Evolutionary conservation across 2,888 invertebrate species (phyloP), one percentile per base, ranked within the genome.

Genomic region (Sussaba pulchella): DNA sequence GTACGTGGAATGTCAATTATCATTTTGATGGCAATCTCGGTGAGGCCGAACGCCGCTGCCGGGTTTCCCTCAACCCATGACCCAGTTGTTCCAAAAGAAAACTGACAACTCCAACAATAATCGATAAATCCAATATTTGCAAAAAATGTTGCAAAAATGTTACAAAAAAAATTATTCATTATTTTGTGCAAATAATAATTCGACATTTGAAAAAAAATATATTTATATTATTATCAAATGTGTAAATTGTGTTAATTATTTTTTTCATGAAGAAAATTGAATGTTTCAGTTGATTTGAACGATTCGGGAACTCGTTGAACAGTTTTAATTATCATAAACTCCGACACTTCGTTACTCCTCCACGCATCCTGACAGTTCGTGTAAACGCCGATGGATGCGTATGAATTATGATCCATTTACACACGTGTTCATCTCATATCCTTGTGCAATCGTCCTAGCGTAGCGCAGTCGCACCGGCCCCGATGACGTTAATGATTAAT

Each of bases 1-100:
- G 70, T 59, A 17, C 52, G 63, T 12, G 26, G 76, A 80, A 80
- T 80, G 66, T 67, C 61, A 75, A 80, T 76, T 71, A 41, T 52
- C 43, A 64, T 67, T 73, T 66, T 45, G 59, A 66, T 39, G 59
- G 45, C 39, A 39, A 43, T 66, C 26, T 54, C 45, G 66, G 31
- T 17, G 50, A 41, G 64, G 12, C 19, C 52, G 72, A 79, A 79
- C 74, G 75, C 39, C 59, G 26, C 57, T 10, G 8, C 17, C 52
- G 39, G 57, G 26, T 52, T 52, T 36, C 63, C 24, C 24, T 57
- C 9, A 45, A 73, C 41, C 74, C 79, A 59, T 79, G 79, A 75
- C 79, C 74, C 43, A 66, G 41, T 66, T 79, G 19, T 54, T 31
- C 12, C 36, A 14, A 39, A n/a, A n/a, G n/a, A n/a, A n/a, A n/a